Evolutionary conservation across 2,888 invertebrate species (phyloP), one percentile per base, ranked within the genome.

Genomic region (Lithodes maja): DNA sequence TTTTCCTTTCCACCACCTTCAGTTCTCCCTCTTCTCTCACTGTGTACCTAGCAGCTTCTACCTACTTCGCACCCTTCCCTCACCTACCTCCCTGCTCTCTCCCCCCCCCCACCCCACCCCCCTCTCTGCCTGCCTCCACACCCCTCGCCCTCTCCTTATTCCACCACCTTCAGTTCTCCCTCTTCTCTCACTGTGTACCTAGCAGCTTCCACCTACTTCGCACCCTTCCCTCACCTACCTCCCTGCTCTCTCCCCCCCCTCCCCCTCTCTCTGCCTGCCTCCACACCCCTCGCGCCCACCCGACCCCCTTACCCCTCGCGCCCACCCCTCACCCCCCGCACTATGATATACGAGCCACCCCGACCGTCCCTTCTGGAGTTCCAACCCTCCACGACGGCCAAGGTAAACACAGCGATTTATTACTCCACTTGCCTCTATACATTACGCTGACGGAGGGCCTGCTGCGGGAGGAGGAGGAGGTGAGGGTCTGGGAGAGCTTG

Each of bases 371-470:
- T 82, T 77, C 86, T 77, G 55, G 52, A 61, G 86, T 50, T 81
- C 82, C 86, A 68, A 61, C 86, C 81, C 82, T 55, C 86, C 86
- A 80, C 82, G 86, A 86, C 86, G 77, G 74, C 86, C 86, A 82
- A 82, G 71, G 86, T 82, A 86, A 86, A 86, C 86, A 86, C 75
- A 55, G 86, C 82, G 85, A 85, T 85, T 85, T 85, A 85, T 85
- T 85, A 69, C 85, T 79, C 85, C 85, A 55, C 79, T 77, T 85
- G 85, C 85, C 79, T 77, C 85, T 77, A 85, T 85, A 85, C 85
- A 85, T 85, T 85, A 85, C 68, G 9, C 85, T 85, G 86, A 86
- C 86, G 86, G 74, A 86, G 81, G 75, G 54, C 74, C 75, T 75
- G 85, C 85, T 85, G 55, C 85, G 15, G 78, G 52, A 78, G 49